A percentile compares a stretch with the other conserved stretches of the same genome.
Conservation (phyloP, 2,113 vertebrate genomes). For the Thomomys bottae region DNA sequence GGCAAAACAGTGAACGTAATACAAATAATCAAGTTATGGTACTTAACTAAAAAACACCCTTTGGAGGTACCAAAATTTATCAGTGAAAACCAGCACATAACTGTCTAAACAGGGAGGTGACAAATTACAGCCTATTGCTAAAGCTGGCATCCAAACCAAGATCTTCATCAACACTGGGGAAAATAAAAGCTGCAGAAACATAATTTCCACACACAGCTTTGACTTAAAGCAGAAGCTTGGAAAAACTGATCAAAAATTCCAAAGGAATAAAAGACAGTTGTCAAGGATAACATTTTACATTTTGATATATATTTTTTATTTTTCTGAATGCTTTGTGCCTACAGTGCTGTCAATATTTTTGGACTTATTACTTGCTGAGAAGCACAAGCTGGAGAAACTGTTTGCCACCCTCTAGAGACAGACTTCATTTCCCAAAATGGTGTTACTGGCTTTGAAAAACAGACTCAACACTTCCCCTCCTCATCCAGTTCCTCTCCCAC, state of each 20-base stretch:
- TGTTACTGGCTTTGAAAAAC: background rate
- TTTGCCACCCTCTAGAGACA: background rate
- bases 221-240: conserved; percentile 22
- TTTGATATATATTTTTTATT: background rate
- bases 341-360: background rate
- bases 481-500: background rate
- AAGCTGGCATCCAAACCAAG: background rate
- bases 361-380: conserved; percentile 27
- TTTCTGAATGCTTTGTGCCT: background rate
- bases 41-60: background rate
- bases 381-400: conserved; percentile 3
- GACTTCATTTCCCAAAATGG: conserved; percentile 2
- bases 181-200: conserved; percentile 33
- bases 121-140: conserved; percentile 2
- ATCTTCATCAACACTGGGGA: conserved; percentile 9
- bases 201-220: background rate
- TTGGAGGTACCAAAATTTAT: background rate
- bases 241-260: background rate
- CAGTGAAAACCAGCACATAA: background rate
- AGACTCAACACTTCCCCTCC: background rate
- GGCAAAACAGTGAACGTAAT: background rate
- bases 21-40: background rate
- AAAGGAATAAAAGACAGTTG: background rate
- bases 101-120: background rate
- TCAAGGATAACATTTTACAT: background rate